These are phyloP conservation scores for Xestia ashworthii DNA, from an alignment of 2,888 invertebrate genomes.

Conservation along the genomic window DNA sequence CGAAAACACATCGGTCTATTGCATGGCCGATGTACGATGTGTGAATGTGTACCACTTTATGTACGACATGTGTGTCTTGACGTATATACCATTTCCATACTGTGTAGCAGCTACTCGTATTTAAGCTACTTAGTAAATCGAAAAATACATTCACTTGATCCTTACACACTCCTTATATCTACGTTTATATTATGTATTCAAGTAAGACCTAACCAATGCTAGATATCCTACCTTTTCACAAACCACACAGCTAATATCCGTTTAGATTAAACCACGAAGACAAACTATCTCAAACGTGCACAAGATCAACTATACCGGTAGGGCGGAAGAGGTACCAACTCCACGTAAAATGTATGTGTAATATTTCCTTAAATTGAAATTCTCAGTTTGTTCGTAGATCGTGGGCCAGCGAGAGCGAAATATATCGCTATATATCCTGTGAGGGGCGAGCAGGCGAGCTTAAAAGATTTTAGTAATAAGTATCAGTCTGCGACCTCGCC, in stretches of 20 bases:
- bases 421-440: conserved; percentile 57
- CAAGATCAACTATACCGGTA: conserved; percentile 36
- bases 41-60: background rate
- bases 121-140: background rate
- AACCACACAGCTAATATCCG: conserved; percentile 30
- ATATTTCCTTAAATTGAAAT: conserved; percentile 65
- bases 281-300: conserved; percentile 32
- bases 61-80: background rate
- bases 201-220: background rate
- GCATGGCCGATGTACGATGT: background rate
- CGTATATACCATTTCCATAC: background rate
- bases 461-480: conserved; percentile 68
- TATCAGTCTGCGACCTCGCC: conserved; percentile 56
- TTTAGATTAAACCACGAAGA: conserved; percentile 37
- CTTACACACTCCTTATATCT: background rate
- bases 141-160: background rate
- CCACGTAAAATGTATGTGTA: conserved; percentile 54
- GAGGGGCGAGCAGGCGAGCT: conserved; percentile 52
- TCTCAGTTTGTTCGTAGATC: conserved; percentile 58
- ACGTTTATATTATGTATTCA: background rate
- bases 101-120: background rate
- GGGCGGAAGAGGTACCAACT: background rate
- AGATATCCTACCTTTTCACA: background rate
- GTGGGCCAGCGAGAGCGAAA: conserved; percentile 41
- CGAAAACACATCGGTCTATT: background rate